A percentile compares a stretch with the other conserved stretches of the same genome.
Evolutionary conservation across 2,888 invertebrate genomes (phyloP).

Genomic region (Endomychus coccineus): DNA sequence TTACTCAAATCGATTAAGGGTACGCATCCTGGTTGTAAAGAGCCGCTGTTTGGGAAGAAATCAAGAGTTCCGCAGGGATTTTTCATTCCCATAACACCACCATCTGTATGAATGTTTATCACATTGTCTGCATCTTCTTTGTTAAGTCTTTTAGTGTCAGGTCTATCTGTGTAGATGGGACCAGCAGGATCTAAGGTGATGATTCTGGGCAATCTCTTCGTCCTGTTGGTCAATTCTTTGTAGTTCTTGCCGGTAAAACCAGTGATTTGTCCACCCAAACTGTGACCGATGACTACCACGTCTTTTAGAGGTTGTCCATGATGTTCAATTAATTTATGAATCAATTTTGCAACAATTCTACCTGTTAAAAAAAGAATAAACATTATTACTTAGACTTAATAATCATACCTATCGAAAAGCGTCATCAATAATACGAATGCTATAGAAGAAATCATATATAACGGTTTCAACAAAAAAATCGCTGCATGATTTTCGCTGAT

Average conservation of each 20-base stretch:
- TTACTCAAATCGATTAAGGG: no score
- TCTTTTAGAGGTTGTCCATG: conserved; percentile 7
- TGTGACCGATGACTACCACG: conserved; percentile 29
- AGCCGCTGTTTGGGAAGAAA: conserved; percentile 7
- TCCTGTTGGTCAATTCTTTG: conserved; percentile 17
- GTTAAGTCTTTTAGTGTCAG: conserved; percentile 5
- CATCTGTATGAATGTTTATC: conserved; percentile 7
- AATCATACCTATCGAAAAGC: no score
- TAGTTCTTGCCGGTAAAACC: conserved; percentile 29
- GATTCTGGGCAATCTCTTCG: conserved; percentile 26
- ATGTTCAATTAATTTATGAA: conserved; percentile 4
- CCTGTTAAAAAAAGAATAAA: conserved; percentile 6
- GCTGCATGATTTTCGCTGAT: no score
- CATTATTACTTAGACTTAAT: no score
- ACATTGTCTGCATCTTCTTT: conserved; percentile 8
- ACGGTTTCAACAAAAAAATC: no score
- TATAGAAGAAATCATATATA: no score
- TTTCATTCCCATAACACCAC: conserved; percentile 9
- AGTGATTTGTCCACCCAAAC: conserved; percentile 29
- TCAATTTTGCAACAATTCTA: conserved; percentile 7
- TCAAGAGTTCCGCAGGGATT: conserved; percentile 6
- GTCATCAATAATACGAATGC: no score
- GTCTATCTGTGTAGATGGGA: conserved; percentile 9
- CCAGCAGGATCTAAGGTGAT: conserved; percentile 32
- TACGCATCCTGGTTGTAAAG: conserved; percentile 5